phyloP scores from a whole-genome alignment of 2,888 invertebrate genomes.

The Conomelus anceps region DNA sequence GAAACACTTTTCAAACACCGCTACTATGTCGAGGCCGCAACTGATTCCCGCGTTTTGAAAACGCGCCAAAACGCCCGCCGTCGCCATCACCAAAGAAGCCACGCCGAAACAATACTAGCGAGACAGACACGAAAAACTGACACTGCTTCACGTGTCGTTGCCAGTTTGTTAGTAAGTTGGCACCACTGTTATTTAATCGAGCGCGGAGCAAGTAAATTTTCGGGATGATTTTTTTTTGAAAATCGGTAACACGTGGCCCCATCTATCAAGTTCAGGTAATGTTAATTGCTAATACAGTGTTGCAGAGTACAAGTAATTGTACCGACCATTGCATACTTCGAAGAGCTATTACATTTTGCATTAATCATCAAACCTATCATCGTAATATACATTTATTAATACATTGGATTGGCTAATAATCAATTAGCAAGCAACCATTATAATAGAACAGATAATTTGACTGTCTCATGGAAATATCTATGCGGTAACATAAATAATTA shows the following conservation, averaged over 20 bases:
- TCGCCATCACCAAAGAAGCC: not conserved
- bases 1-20: not conserved
- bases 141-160: not conserved
- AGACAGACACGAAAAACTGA: not conserved
- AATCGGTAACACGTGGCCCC: not conserved
- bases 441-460: too few species aligned
- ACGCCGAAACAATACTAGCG: not conserved
- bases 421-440: too few species aligned
- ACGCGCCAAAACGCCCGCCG: not conserved
- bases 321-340: too few species aligned
- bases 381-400: too few species aligned
- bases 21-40: not conserved
- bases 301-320: not conserved
- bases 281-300: too few species aligned
- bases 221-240: not conserved
- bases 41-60: not conserved
- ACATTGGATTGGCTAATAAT: too few species aligned
- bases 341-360: too few species aligned
- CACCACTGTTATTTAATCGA: not conserved
- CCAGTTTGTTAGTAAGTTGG: not conserved
- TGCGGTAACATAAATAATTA: too few species aligned
- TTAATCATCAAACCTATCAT: too few species aligned
- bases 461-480: too few species aligned
- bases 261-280: not conserved
- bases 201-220: not conserved